Base-by-base conservation (phyloP, 1,140 invertebrate genomes). In the Oedothorax gibbosus region DNA sequence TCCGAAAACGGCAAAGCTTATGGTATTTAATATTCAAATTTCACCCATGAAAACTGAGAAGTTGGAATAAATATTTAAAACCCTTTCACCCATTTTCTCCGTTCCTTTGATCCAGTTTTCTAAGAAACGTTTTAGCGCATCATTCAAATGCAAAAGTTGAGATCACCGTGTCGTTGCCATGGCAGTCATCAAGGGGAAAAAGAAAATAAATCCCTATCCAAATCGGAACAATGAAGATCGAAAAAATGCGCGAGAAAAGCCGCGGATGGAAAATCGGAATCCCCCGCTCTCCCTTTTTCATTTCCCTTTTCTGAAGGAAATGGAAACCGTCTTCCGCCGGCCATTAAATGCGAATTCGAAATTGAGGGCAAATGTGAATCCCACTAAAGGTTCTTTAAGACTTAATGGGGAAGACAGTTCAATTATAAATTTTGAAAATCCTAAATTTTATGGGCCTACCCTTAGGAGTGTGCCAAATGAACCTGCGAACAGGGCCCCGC, bases 321-420 rank as follows among this genome's bases (percentile, higher is more conserved):
- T 83, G 76, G 81, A 83, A 83, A 75, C 81, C 81, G 73, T 83
- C 81, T 83, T 83, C 81, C 81, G 81, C 68, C 81, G 71, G 81
- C 81, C 81, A 83, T 83, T 83, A 83, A 83, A 83, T 83, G 81
- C 62, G 81, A 75, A 83, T 83, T 83, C 81, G 71, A 82, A 18
- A 35, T 35, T 35, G 35, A 35, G 35, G 35, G 35, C 35, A 5
- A 35, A 35, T 35, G 35, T 35, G 2, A 35, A 35, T 35, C 35
- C 35, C 35, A 35, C 35, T 35, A 5, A 1, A 5, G 35, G 35
- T 35, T 2, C 5, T 35, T 35, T 35, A 5, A 35, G 35, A 35
- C 35, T 35, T 35, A 35, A 35, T 35, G 35, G 2, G 2, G 35
- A 5, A 35, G 35, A 35, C 35, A 35, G 35, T 35, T 35, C 35